Conservation (phyloP, 2,797 vertebrate genomes). For the Podarcis siculus region DNA sequence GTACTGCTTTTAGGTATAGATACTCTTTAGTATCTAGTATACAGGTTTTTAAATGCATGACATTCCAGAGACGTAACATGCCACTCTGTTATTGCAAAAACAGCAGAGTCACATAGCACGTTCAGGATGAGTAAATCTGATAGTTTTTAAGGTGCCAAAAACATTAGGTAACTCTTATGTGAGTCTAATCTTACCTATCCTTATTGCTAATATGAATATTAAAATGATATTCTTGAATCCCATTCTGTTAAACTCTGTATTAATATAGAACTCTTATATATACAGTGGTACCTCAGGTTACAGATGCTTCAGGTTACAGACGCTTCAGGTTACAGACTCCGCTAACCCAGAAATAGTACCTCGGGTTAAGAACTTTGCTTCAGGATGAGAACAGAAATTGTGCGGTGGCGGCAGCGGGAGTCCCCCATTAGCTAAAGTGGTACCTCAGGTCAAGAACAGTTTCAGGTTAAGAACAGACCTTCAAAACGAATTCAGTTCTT, state of each 20-base stretch:
- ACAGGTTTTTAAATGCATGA: not conserved
- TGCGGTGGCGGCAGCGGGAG: too few species aligned
- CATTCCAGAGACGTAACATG: not conserved
- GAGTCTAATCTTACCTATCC: not conserved
- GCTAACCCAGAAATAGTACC: too few species aligned
- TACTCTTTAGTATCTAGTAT: not conserved
- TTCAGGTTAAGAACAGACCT: too few species aligned
- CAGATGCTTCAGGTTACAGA: too few species aligned
- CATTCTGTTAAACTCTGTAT: not conserved
- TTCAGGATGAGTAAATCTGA: not conserved
- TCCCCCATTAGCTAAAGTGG: too few species aligned
- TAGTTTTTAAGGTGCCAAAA: not conserved
- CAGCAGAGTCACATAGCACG: not conserved
- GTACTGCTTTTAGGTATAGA: slow-evolving; percentile 32
- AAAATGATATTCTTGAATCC: slow-evolving; percentile 21
- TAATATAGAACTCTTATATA: not conserved
- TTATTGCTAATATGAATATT: slow-evolving; percentile 16
- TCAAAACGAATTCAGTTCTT: too few species aligned
- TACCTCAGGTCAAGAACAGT: too few species aligned
- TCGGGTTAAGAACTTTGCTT: too few species aligned
- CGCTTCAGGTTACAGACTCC: too few species aligned
- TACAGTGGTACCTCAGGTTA: too few species aligned
- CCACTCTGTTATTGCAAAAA: not conserved
- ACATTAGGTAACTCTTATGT: not conserved
- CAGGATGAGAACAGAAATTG: too few species aligned